Conservation (phyloP, 2,797 vertebrate genomes). For the Harpagifer antarcticus region DNA sequence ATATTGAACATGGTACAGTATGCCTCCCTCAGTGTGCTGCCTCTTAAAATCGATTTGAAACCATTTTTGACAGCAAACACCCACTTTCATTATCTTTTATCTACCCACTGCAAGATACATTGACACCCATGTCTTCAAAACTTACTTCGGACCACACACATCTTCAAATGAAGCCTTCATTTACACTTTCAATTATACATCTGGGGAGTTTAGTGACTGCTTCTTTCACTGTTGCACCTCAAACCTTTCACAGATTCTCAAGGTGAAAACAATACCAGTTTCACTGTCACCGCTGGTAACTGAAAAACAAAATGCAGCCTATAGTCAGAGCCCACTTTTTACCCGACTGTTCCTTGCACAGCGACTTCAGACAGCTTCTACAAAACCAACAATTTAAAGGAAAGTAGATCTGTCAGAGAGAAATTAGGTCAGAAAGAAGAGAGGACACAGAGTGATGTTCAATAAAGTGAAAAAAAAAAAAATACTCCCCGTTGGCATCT, state of each 20-base stretch:
- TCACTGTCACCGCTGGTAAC: background rate
- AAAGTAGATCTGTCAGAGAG: conserved; percentile 14
- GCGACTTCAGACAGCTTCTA: conserved; percentile 21
- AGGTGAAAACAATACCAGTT: no score
- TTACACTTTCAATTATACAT: no score
- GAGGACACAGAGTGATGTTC: conserved; percentile 8
- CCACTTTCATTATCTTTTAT: conserved; percentile 5
- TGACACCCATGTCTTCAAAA: no score
- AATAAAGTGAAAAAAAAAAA: conserved; percentile 26
- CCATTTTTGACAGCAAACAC: conserved; percentile 28
- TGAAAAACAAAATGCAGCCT: background rate
- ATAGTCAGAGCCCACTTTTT: background rate
- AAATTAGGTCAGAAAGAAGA: conserved; percentile 52
- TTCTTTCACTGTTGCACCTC: no score
- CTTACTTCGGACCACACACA: no score
- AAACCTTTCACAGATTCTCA: no score
- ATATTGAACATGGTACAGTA: conserved; percentile 16
- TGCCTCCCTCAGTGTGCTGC: background rate
- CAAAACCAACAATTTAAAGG: conserved; percentile 24
- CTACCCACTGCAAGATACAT: background rate
- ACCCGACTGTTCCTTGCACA: background rate
- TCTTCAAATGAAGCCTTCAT: no score
- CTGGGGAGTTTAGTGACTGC: background rate
- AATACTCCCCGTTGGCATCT: background rate
- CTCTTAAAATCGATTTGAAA: background rate